These are phyloP conservation scores for Leptodactylus fuscus DNA, from an alignment of 2,113 vertebrate genomes.

Conservation along the genomic window DNA sequence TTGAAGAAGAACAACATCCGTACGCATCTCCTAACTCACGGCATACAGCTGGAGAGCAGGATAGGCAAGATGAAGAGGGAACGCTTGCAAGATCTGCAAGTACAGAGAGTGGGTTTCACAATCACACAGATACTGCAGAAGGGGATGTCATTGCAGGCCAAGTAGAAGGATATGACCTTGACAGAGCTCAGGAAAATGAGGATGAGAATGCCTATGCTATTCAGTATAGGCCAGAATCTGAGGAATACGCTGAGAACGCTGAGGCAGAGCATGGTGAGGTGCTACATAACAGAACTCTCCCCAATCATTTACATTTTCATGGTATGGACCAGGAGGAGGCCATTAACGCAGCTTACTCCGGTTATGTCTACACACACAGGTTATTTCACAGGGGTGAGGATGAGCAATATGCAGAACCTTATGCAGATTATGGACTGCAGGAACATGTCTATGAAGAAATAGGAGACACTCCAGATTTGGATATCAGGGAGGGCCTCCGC, in stretches of 20 bases:
- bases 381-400: conserved; percentile 77
- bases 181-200: conserved; percentile 77
- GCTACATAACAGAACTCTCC: conserved; percentile 72
- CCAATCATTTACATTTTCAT: conserved; percentile 78
- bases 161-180: conserved; percentile 70
- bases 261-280: conserved; percentile 87
- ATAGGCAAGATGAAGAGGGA: conserved; percentile 80
- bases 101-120: conserved; percentile 95
- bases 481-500: conserved; percentile 76
- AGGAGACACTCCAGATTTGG: conserved; percentile 77
- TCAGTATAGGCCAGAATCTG: conserved; percentile 85
- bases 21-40: conserved; percentile 65
- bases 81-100: conserved; percentile 89
- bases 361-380: conserved; percentile 86
- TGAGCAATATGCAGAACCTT: conserved; percentile 89
- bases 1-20: conserved; percentile 71
- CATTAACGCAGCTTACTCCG: conserved; percentile 85
- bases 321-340: conserved; percentile 82
- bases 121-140: conserved; percentile 91
- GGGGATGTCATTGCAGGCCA: conserved; percentile 84
- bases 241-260: conserved; percentile 90
- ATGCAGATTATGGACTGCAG: conserved; percentile 85
- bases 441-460: conserved; percentile 98
- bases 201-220: conserved; percentile 79
- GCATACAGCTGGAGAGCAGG: conserved; percentile 67